Percentiles rank a stretch among this genome's conserved stretches.
Conservation (phyloP, 2,797 vertebrate species). For the Parotocinclus haroldoi region DNA sequence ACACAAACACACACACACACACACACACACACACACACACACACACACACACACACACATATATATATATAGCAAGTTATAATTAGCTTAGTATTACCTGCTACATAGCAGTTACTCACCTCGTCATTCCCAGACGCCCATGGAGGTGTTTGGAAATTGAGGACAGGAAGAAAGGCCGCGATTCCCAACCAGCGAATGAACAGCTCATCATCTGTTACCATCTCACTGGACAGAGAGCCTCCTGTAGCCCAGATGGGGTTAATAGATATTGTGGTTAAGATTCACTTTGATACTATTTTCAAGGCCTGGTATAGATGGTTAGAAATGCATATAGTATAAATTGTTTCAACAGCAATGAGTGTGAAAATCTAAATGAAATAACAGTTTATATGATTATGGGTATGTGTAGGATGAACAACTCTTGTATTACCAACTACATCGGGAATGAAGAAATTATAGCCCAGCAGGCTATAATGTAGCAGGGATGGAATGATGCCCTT, state of each 20-base stretch:
- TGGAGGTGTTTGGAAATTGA: constrained; percentile 83
- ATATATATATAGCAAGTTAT: background rate
- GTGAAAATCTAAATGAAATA: too few relatives aligned
- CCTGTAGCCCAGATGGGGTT: constrained; percentile 59
- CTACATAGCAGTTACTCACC: constrained; percentile 60
- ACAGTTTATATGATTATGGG: too few relatives aligned
- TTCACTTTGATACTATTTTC: too few relatives aligned
- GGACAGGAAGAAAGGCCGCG: constrained; percentile 82
- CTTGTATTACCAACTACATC: constrained; percentile 84
- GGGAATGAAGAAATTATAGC: constrained; percentile 92
- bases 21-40: constrained; percentile 23
- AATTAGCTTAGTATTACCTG: background rate
- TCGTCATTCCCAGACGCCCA: constrained; percentile 79
- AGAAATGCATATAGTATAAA: too few relatives aligned
- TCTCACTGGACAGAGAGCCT: constrained; percentile 72
- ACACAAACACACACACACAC: background rate
- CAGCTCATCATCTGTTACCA: constrained; percentile 75
- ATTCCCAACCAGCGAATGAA: constrained; percentile 89
- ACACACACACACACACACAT: too few relatives aligned
- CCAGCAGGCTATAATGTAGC: constrained; percentile 87
- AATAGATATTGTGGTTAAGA: background rate
- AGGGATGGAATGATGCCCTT: constrained; percentile 85
- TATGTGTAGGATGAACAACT: too few relatives aligned
- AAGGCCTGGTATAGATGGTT: too few relatives aligned
- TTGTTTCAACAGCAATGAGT: too few relatives aligned